These are phyloP conservation scores for Prunella fulvescens DNA, from an alignment of 2,113 vertebrate species.

Conservation along the genomic window DNA sequence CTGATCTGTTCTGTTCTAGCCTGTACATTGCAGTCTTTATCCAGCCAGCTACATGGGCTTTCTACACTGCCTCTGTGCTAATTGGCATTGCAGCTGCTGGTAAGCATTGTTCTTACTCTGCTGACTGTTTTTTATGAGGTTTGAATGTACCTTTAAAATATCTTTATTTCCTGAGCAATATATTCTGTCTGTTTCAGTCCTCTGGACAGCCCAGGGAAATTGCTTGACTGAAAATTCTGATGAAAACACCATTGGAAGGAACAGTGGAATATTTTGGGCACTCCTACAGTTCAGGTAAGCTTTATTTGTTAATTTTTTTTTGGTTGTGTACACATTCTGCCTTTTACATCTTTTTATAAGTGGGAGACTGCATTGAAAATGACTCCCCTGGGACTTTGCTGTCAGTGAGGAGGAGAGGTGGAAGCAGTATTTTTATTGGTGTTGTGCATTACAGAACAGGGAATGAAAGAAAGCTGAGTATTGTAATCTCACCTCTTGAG, in stretches of 20 bases:
- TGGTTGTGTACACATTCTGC: background rate
- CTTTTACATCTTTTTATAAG: background rate
- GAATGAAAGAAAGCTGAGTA: background rate
- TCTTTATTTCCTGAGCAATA: background rate
- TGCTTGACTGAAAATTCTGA: conserved; percentile 92
- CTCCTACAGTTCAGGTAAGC: conserved; percentile 90
- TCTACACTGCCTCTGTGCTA: conserved; percentile 93
- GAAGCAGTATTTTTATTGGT: background rate
- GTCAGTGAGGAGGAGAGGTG: background rate
- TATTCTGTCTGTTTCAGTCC: conserved; percentile 72
- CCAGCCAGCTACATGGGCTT: conserved; percentile 88
- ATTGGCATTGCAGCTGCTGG: conserved; percentile 93
- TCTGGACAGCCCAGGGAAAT: conserved; percentile 98
- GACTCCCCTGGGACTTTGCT: background rate
- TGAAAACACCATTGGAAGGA: conserved; percentile 89
- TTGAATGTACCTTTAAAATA: background rate
- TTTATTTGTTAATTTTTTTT: background rate
- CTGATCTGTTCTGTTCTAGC: conserved; percentile 76
- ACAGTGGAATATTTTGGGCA: conserved; percentile 97
- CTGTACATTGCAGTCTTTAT: conserved; percentile 97
- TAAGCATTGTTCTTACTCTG: conserved; percentile 69
- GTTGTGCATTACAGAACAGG: background rate
- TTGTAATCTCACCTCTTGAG: background rate
- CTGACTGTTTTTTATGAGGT: background rate
- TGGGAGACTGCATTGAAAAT: background rate